phyloP scores from a whole-genome alignment of 2,113 vertebrate species.

The Sitta europaea region DNA sequence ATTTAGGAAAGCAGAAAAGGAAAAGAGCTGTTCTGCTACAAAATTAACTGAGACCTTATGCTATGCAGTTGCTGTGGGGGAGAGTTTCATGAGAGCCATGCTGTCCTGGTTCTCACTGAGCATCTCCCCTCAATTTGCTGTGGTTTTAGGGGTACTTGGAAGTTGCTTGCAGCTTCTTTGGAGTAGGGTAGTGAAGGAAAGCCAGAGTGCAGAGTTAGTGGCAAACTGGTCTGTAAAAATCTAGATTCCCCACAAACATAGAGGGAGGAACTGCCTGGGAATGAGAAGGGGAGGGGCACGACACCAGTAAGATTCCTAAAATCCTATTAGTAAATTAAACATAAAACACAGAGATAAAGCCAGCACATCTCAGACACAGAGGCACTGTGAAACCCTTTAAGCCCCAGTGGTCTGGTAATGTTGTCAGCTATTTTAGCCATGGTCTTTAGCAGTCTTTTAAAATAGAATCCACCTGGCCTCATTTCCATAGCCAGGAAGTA shows the following conservation, averaged over 20 bases:
- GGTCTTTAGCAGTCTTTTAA: slow-evolving; percentile 27
- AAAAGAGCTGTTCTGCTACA: neutral
- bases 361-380: neutral
- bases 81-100: neutral
- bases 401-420: neutral
- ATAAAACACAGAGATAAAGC: neutral
- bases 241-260: neutral
- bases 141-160: neutral
- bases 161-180: neutral
- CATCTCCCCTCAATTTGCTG: neutral
- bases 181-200: neutral
- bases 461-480: slow-evolving; percentile 55
- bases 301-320: neutral
- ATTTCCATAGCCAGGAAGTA: slow-evolving; percentile 21
- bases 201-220: neutral
- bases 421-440: neutral
- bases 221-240: neutral
- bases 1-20: neutral
- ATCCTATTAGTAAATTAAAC: neutral
- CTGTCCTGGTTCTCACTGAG: neutral
- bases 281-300: neutral
- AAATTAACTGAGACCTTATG: neutral
- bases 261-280: neutral
- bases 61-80: neutral
- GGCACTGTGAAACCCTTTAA: neutral